These are phyloP conservation scores for Bombus pyrosoma DNA, from an alignment of 1,140 invertebrate genomes.

Conservation along the genomic window DNA sequence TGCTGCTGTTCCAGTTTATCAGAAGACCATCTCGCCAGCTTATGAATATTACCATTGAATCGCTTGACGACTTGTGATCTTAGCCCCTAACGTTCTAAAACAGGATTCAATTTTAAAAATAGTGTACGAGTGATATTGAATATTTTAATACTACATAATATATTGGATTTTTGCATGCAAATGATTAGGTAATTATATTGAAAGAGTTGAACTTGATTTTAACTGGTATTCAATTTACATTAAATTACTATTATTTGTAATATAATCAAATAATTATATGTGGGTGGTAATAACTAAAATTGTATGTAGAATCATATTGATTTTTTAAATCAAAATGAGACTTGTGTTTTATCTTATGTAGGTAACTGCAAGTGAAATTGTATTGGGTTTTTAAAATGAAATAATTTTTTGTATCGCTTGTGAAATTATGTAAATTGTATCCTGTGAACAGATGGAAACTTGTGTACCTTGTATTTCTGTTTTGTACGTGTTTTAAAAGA, in stretches of 20 bases:
- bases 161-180: background rate
- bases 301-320: background rate
- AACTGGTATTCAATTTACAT: background rate
- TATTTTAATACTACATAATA: background rate
- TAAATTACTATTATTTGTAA: background rate
- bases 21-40: slow-evolving; percentile 74
- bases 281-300: background rate
- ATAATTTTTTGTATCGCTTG: background rate
- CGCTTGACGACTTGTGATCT: background rate
- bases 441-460: background rate
- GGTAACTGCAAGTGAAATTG: background rate
- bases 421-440: background rate
- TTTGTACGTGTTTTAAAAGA: slow-evolving; percentile 9
- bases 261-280: background rate
- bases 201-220: background rate
- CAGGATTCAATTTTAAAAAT: background rate
- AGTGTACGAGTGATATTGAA: background rate
- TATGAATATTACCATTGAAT: slow-evolving; percentile 63
- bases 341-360: background rate
- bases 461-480: background rate
- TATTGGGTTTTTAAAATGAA: background rate
- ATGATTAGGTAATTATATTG: background rate
- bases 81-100: background rate
- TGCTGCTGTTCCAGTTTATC: slow-evolving; percentile 73
- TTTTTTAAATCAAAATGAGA: background rate